Conservation (phyloP, 2,888 invertebrate genomes). For the Aspidiotus rigidus region DNA sequence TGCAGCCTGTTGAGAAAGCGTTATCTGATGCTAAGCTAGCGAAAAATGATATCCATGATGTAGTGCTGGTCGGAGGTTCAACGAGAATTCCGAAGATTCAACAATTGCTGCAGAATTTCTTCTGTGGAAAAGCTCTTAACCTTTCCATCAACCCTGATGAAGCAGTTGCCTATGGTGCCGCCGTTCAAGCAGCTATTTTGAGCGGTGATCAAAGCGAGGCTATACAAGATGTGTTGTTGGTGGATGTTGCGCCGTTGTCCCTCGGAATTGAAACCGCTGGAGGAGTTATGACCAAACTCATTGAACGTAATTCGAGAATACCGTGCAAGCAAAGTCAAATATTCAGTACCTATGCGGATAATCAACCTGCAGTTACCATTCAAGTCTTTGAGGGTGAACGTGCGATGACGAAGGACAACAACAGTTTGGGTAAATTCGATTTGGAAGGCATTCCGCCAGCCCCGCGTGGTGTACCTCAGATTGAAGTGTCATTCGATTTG, state of each 20-base stretch:
- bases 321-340: conserved; percentile 57
- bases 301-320: conserved; percentile 44
- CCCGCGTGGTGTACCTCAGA: conserved; percentile 68
- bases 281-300: conserved; percentile 57
- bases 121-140: conserved; percentile 58
- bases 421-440: conserved; percentile 47
- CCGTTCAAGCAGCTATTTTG: conserved; percentile 61
- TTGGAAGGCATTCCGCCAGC: conserved; percentile 54
- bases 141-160: conserved; percentile 71
- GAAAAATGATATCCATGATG: conserved; percentile 63
- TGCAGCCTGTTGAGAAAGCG: conserved; percentile 69
- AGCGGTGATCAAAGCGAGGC: conserved; percentile 50
- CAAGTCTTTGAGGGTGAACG: conserved; percentile 44
- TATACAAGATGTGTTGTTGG: conserved; percentile 61
- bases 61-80: conserved; percentile 71
- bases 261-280: conserved; percentile 70
- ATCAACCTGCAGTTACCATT: conserved; percentile 46
- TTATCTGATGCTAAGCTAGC: conserved; percentile 67
- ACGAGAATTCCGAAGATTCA: conserved; percentile 72
- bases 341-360: conserved; percentile 50
- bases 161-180: conserved; percentile 70
- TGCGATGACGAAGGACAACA: conserved; percentile 65
- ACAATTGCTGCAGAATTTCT: conserved; percentile 59
- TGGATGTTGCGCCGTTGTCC: conserved; percentile 58
- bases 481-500: conserved; percentile 66